A percentile compares a stretch with the other conserved stretches of the same genome.
Evolutionary conservation across 2,888 invertebrate species (phyloP).

Genomic region (Dolichopus griseipennis): DNA sequence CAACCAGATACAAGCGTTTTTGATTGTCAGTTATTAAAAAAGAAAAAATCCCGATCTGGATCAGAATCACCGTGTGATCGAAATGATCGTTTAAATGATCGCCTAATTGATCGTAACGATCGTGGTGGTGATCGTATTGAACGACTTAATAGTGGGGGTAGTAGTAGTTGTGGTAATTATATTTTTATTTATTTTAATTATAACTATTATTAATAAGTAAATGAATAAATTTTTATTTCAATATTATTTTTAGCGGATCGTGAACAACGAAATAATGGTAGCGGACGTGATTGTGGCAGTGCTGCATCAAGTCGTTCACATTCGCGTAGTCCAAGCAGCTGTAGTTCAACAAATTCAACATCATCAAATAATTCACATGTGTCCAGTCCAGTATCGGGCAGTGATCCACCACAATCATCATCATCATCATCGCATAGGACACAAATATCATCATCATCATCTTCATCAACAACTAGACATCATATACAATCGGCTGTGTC

Average conservation of each 20-base stretch:
- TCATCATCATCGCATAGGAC: constrained; percentile 32
- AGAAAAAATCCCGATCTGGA: constrained; percentile 45
- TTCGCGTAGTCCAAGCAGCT: constrained; percentile 46
- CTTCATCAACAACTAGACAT: constrained; percentile 15
- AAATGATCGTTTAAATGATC: constrained; percentile 17
- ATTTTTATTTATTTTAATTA: neutral
- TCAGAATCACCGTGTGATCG: constrained; percentile 46
- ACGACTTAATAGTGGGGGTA: constrained; percentile 29
- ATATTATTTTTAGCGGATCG: constrained; percentile 22
- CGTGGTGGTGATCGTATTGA: neutral
- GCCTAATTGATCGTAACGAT: constrained; percentile 9
- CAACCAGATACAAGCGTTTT: constrained; percentile 29
- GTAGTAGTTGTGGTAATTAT: constrained; percentile 25
- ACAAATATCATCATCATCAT: constrained; percentile 22
- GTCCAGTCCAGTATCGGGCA: constrained; percentile 41
- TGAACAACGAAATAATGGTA: constrained; percentile 19
- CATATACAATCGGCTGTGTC: constrained; percentile 46
- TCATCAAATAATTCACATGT: constrained; percentile 40
- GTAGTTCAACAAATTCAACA: constrained; percentile 43
- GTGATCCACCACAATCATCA: constrained; percentile 30
- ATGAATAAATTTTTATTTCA: too few species aligned
- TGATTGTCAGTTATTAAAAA: constrained; percentile 31
- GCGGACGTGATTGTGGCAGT: constrained; percentile 35
- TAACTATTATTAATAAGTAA: neutral
- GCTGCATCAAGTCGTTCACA: constrained; percentile 50